Base-by-base conservation (phyloP, 2,113 vertebrate species). In the Anguilla japonica region DNA sequence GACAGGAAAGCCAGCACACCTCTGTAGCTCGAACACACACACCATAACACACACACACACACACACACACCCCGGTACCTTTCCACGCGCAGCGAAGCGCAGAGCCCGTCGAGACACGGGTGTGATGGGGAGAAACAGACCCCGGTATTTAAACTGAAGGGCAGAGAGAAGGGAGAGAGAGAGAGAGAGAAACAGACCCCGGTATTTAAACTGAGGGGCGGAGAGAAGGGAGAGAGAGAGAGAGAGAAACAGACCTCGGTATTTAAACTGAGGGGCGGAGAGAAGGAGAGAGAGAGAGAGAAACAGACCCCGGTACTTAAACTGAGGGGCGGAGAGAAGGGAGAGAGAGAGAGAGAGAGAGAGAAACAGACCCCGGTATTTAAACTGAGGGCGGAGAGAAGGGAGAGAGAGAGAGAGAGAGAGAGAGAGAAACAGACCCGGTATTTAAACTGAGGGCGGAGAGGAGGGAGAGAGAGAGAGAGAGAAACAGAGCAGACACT, bases 321-420 rank as follows among this genome's bases (percentile, higher is more conserved):
- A 34, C 34, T 34, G 34, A 34, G 34, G 34, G 34, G 34, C 34
- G 34, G 34, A 1, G 34, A 34, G 34, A 34, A 34, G 34, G 34
- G 34, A 34, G 34, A 34, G 34, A 34, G 0, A 34, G n/a, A n/a
- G n/a, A n/a, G n/a, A n/a, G n/a, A n/a, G n/a, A n/a, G 95, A 93
- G 91, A 95, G 93, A 90, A 96, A 95, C 89, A 94, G 93, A 89
- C 94, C 95, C 91, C 93, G 92, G 94, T 95, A 95, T 90, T 95
- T 95, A 94, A 96, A 95, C 95, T 95, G 90, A 90, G 87, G 83
- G 89, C 84, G 50, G 50, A 53, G 50, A 53, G 50, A 53, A 13
- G 7, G 85, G 87, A 85, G 57, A 75, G 79, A 86, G 75, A 29
- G n/a, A 14, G 7, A 34, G n/a, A 39, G 75, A 5, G n/a, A 75